phyloP scores from a whole-genome alignment of 1,140 invertebrate species.

The Tenebrio molitor region DNA sequence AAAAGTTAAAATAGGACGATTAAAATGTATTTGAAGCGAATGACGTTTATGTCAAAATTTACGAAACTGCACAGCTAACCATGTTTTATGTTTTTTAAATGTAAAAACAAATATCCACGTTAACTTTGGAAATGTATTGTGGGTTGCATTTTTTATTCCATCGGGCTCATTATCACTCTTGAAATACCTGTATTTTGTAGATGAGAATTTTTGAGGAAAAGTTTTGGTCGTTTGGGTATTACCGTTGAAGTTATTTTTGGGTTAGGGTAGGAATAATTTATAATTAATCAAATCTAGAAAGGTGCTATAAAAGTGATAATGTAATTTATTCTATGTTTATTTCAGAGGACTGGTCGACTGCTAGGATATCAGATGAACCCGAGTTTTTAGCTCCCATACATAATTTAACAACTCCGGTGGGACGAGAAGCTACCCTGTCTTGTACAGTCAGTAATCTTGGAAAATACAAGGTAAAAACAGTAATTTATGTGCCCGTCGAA shows the following conservation, averaged over 20 bases:
- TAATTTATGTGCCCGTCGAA: constrained; percentile 23
- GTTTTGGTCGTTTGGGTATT: no score
- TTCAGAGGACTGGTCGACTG: constrained; percentile 63
- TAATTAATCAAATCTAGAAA: neutral
- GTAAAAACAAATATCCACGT: no score
- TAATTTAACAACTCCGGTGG: constrained; percentile 82
- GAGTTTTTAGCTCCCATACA: constrained; percentile 79
- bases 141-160: no score
- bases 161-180: no score
- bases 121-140: no score
- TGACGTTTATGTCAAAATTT: no score
- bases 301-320: constrained; percentile 13
- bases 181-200: no score
- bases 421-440: constrained; percentile 81
- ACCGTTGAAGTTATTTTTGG: neutral
- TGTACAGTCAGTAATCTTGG: constrained; percentile 83
- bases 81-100: no score
- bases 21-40: no score
- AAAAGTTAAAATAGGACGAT: no score
- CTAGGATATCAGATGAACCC: constrained; percentile 68
- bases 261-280: neutral
- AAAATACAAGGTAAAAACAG: constrained; percentile 78
- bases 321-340: constrained; percentile 47
- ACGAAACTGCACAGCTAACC: no score
- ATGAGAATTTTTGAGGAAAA: no score